These are phyloP conservation scores for Leucoraja erinaceus DNA, from an alignment of 2,113 vertebrate species.

Conservation along the genomic window DNA sequence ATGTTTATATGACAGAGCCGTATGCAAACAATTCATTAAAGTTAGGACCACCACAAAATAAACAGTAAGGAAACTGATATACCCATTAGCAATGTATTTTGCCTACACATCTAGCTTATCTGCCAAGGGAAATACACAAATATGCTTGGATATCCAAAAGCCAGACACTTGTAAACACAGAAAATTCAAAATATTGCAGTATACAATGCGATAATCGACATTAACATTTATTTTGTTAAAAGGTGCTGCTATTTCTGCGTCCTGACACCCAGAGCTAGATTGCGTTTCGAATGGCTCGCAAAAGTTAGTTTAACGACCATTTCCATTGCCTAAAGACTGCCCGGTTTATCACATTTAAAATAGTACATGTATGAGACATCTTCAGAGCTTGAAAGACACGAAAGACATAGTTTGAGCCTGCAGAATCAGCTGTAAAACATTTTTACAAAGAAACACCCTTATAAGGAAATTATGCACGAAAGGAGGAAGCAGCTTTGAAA, in stretches of 20 bases:
- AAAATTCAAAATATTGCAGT: not conserved
- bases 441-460: constrained; percentile 71
- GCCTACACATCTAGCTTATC: not conserved
- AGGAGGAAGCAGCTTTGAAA: constrained; percentile 85
- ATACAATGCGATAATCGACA: not conserved
- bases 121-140: not conserved
- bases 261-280: not conserved
- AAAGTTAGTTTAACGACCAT: not conserved
- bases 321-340: not conserved
- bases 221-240: not conserved
- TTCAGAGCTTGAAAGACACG: too few species aligned
- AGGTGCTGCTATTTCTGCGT: not conserved
- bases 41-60: not conserved
- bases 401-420: not conserved
- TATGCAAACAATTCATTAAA: not conserved
- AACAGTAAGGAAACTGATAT: not conserved
- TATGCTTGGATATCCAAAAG: not conserved
- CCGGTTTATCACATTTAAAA: not conserved
- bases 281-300: not conserved
- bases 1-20: not conserved
- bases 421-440: not conserved
- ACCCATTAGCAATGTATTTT: not conserved
- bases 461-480: constrained; percentile 81
- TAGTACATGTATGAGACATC: not conserved
- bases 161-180: not conserved